Evolutionary conservation across 2,113 vertebrate genomes (phyloP).

Genomic region (Seriola rivoliana): DNA sequence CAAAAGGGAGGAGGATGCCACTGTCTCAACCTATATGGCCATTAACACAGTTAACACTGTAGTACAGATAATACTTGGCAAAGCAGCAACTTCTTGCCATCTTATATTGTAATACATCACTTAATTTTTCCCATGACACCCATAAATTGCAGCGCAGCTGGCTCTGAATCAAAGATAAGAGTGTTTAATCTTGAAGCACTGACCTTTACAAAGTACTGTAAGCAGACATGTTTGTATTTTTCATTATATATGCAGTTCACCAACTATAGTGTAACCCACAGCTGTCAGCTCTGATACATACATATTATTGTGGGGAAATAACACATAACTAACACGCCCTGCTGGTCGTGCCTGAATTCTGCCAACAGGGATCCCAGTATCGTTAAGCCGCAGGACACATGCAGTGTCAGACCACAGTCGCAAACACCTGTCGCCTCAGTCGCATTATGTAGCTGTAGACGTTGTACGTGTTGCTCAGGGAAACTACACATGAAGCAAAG

Average conservation of each 20-base stretch:
- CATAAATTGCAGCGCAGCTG: constrained; percentile 3
- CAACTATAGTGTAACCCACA: not conserved
- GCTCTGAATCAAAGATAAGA: constrained; percentile 12
- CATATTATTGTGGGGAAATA: not conserved
- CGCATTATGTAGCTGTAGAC: not conserved
- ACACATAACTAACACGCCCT: not conserved
- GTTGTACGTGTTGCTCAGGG: constrained; percentile 8
- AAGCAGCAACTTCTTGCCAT: not conserved
- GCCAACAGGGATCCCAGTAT: not conserved
- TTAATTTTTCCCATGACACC: constrained; percentile 6
- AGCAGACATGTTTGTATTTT: not conserved
- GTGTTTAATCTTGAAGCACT: not conserved
- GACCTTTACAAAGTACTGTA: not conserved
- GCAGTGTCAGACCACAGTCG: constrained; percentile 12
- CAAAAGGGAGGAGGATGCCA: not conserved
- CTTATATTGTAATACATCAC: not conserved
- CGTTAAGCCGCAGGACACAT: constrained; percentile 31
- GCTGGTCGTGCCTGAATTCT: not conserved
- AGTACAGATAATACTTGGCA: constrained; percentile 31
- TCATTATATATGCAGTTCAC: constrained; percentile 6
- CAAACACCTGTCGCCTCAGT: constrained; percentile 25
- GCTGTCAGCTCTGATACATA: not conserved
- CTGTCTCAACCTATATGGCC: not conserved
- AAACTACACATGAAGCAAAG: constrained; percentile 8
- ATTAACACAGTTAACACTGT: constrained; percentile 32